Conservation (phyloP, 92 coral and sea anemone species). For the Chrysogorgia sp. region DNA sequence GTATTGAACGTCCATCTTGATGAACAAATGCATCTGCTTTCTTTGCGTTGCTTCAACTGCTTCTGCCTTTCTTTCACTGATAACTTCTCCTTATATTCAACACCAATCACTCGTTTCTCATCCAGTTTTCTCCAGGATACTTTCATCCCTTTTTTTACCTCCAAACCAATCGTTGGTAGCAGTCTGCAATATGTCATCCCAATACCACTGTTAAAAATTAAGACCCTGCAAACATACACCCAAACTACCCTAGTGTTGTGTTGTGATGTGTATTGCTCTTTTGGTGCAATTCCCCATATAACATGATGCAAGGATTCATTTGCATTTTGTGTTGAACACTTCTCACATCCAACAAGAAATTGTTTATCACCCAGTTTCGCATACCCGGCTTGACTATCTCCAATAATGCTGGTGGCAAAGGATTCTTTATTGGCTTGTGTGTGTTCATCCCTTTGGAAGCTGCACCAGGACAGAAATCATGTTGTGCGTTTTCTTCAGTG, state of each 20-base stretch:
- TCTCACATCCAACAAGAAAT: conserved; percentile 58
- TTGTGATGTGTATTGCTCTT: conserved; percentile 56
- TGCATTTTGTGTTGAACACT: no score
- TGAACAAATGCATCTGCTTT: conserved; percentile 58
- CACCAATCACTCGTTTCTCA: conserved; percentile 12
- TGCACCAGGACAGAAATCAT: conserved; percentile 67
- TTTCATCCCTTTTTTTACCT: conserved; percentile 31
- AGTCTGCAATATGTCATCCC: conserved; percentile 3
- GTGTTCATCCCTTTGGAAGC: conserved; percentile 48
- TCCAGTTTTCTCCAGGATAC: conserved; percentile 37
- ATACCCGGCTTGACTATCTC: conserved; percentile 46
- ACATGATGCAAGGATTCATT: conserved; percentile 66
- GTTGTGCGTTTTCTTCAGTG: conserved; percentile 52
- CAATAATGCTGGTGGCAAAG: conserved; percentile 60
- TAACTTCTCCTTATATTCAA: conserved; percentile 37
- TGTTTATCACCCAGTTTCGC: conserved; percentile 49
- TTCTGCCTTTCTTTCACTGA: conserved; percentile 42
- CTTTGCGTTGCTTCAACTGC: conserved; percentile 37
- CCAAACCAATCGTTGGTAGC: conserved; percentile 34
- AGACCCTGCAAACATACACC: conserved; percentile 31
- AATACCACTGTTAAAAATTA: conserved; percentile 28
- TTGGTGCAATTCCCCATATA: conserved; percentile 66
- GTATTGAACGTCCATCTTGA: conserved; percentile 55
- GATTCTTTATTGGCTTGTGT: conserved; percentile 62
- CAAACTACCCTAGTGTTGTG: conserved; percentile 21